Evolutionary conservation across 2,113 vertebrate species (phyloP).

Genomic region (Muntiacus reevesi): DNA sequence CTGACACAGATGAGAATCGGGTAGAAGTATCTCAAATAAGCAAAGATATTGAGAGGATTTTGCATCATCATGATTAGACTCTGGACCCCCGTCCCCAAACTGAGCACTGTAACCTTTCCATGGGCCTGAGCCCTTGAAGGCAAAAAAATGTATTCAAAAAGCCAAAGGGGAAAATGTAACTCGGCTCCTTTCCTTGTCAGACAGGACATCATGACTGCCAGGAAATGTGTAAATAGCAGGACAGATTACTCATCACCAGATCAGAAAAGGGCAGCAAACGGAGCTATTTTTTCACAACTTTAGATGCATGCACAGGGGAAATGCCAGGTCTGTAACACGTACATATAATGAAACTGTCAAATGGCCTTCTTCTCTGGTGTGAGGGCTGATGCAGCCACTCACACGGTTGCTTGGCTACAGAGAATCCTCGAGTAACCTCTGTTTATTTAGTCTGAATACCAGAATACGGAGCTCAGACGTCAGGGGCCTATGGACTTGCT

Average conservation of each 20-base stretch:
- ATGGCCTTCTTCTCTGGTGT: background rate
- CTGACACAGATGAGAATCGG: background rate
- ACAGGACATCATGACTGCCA: slow-evolving; percentile 15
- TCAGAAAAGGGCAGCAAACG: slow-evolving; percentile 25
- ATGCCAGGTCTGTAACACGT: background rate
- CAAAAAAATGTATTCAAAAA: background rate
- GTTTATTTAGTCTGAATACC: background rate
- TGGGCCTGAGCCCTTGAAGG: background rate
- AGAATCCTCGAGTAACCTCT: background rate
- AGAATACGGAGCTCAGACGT: background rate
- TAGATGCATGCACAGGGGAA: background rate
- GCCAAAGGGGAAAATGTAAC: background rate
- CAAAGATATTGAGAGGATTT: background rate
- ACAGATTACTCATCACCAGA: slow-evolving; percentile 27
- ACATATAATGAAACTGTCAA: background rate
- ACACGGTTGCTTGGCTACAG: background rate
- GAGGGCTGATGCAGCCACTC: background rate
- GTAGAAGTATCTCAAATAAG: background rate
- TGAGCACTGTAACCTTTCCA: background rate
- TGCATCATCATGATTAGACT: background rate
- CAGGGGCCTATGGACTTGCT: background rate
- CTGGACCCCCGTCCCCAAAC: background rate
- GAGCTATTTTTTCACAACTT: slow-evolving; percentile 18
- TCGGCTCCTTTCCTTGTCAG: background rate
- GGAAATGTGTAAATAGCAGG: slow-evolving; percentile 21